Conservation (phyloP, 2,797 vertebrate species). For the Cetoscarus ocellatus region DNA sequence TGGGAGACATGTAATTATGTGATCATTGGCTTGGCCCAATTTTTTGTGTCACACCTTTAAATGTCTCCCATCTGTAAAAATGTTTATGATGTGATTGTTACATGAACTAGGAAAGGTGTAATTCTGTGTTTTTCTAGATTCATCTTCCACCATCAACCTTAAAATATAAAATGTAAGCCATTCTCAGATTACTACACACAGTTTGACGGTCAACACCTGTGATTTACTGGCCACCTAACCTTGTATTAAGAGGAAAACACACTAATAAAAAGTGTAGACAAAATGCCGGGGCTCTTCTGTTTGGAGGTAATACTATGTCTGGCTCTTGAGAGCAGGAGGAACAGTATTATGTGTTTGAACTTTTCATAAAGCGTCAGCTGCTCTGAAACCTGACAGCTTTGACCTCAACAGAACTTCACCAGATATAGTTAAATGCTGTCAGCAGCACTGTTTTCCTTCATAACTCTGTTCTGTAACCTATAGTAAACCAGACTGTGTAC, state of each 20-base stretch:
- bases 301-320: constrained; percentile 23
- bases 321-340: neutral
- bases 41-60: too few relatives aligned
- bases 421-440: neutral
- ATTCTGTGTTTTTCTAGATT: too few relatives aligned
- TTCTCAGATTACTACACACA: neutral
- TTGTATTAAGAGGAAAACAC: constrained; percentile 24
- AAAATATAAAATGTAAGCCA: neutral
- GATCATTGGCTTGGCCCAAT: too few relatives aligned
- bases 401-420: neutral
- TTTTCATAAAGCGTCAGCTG: neutral
- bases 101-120: too few relatives aligned
- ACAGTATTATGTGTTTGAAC: neutral
- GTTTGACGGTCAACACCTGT: neutral
- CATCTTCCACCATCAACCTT: neutral
- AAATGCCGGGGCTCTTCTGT: neutral
- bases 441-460: neutral
- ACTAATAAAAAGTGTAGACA: constrained; percentile 26
- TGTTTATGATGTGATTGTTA: too few relatives aligned
- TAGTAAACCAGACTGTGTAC: neutral
- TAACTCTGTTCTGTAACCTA: neutral
- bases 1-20: too few relatives aligned
- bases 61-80: too few relatives aligned
- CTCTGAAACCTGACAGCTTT: neutral
- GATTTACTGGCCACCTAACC: constrained; percentile 8